Evolutionary conservation across 2,888 invertebrate species (phyloP).

Genomic region (Meghimatium bilineatum): DNA sequence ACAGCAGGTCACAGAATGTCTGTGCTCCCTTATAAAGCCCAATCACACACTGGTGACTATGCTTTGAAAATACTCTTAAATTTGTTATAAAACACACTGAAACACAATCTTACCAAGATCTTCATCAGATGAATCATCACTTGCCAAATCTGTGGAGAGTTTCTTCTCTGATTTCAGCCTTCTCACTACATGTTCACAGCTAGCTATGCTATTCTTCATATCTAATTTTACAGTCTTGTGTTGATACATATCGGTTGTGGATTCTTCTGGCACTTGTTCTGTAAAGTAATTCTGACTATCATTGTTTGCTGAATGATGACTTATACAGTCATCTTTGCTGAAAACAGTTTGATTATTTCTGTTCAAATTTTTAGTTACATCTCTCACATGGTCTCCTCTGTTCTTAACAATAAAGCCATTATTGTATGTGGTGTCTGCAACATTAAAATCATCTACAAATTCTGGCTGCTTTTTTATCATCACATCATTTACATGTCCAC

Average conservation of each 20-base stretch:
- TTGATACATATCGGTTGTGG: too few species aligned
- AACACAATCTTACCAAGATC: conserved; percentile 57
- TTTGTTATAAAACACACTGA: too few species aligned
- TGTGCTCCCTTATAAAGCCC: too few species aligned
- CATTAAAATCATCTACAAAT: background rate
- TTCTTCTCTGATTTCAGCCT: conserved; percentile 30
- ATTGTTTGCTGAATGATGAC: background rate
- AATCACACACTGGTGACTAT: too few species aligned
- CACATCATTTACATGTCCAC: background rate
- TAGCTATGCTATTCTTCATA: background rate
- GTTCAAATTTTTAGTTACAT: background rate
- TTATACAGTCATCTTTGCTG: background rate
- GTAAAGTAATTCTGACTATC: background rate
- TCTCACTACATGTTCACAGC: conserved; percentile 20
- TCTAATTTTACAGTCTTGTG: background rate
- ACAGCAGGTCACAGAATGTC: too few species aligned
- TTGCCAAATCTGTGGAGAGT: conserved; percentile 50
- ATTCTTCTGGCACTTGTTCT: background rate
- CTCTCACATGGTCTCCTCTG: background rate
- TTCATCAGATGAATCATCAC: conserved; percentile 68
- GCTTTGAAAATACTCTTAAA: background rate
- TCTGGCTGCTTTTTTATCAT: conserved; percentile 5
- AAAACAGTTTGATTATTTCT: background rate
- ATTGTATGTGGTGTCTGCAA: background rate
- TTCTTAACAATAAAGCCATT: conserved; percentile 24